Conservation (phyloP, 1,140 invertebrate genomes). For the Drosophila neocordata region DNA sequence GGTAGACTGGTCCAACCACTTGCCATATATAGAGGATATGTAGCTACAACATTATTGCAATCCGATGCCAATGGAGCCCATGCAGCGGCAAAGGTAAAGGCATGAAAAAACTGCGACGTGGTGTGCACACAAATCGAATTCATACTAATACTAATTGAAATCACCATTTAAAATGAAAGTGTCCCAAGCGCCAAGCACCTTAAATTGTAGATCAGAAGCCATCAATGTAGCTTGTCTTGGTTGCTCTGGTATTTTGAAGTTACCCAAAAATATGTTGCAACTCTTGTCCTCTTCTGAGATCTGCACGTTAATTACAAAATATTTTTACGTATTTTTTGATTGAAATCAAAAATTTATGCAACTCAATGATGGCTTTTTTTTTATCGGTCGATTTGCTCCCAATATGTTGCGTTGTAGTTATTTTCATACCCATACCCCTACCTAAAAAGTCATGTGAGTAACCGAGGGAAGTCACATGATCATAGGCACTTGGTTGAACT, state of each 20-base stretch:
- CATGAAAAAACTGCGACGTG: constrained; percentile 59
- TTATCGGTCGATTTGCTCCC: constrained; percentile 42
- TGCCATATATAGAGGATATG: constrained; percentile 40
- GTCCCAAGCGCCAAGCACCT: constrained; percentile 64
- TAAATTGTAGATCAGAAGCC: constrained; percentile 43
- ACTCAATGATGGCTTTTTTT: constrained; percentile 50
- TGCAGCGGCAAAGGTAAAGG: constrained; percentile 20
- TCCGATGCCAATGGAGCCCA: constrained; percentile 10
- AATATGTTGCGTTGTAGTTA: constrained; percentile 35
- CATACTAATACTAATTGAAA: constrained; percentile 77
- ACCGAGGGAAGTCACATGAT: constrained; percentile 39
- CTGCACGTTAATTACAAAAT: constrained; percentile 69
- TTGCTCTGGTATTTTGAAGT: constrained; percentile 54
- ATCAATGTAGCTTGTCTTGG: constrained; percentile 20
- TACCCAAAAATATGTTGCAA: constrained; percentile 32
- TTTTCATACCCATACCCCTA: constrained; percentile 23
- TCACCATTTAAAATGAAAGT: constrained; percentile 73
- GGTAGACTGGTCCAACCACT: constrained; percentile 36
- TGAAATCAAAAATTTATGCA: constrained; percentile 59
- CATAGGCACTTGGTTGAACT: constrained; percentile 11
- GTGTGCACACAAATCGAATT: constrained; percentile 67
- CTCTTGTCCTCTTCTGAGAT: constrained; percentile 28
- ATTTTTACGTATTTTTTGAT: constrained; percentile 25
- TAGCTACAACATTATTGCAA: constrained; percentile 45
- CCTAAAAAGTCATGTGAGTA: constrained; percentile 43